Percentiles rank a stretch among this genome's conserved stretches.
phyloP scores from a whole-genome alignment of 2,113 vertebrate species.

The Trogon melanurus region DNA sequence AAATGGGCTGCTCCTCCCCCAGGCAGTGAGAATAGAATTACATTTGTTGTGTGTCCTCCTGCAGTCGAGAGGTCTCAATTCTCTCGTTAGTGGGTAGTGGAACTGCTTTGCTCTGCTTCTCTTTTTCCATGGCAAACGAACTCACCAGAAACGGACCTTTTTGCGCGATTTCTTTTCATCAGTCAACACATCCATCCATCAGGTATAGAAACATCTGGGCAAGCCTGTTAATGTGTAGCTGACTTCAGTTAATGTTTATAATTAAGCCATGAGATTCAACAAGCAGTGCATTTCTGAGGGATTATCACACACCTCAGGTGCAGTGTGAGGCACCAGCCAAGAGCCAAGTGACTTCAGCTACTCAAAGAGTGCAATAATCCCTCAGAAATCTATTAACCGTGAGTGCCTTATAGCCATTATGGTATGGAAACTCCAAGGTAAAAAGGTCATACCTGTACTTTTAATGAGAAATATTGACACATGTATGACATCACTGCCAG shows the following conservation, averaged over 20 bases:
- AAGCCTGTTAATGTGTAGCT: conserved; percentile 49
- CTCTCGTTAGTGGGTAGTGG: background rate
- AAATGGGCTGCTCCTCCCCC: background rate
- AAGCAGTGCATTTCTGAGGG: conserved; percentile 55
- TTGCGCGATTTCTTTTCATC: conserved; percentile 43
- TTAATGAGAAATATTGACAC: conserved; percentile 63
- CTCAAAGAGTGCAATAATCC: conserved; percentile 59
- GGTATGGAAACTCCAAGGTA: conserved; percentile 59
- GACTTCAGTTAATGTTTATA: conserved; percentile 62
- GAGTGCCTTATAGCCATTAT: conserved; percentile 37
- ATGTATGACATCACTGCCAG: conserved; percentile 43
- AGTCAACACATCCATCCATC: conserved; percentile 55
- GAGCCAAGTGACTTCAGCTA: conserved; percentile 51
- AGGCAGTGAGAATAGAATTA: background rate
- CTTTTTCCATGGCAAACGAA: background rate
- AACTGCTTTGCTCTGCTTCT: background rate
- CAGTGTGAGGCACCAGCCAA: conserved; percentile 31
- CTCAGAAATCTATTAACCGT: conserved; percentile 56
- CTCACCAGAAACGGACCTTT: background rate
- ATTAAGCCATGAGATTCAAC: conserved; percentile 49
- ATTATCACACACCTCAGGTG: conserved; percentile 68
- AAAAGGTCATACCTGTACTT: conserved; percentile 69
- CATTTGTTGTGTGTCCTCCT: background rate
- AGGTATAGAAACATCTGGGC: conserved; percentile 56
- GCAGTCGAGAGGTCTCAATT: background rate